Base-by-base conservation (phyloP, 2,888 invertebrate species). In the Limenitis arthemis region DNA sequence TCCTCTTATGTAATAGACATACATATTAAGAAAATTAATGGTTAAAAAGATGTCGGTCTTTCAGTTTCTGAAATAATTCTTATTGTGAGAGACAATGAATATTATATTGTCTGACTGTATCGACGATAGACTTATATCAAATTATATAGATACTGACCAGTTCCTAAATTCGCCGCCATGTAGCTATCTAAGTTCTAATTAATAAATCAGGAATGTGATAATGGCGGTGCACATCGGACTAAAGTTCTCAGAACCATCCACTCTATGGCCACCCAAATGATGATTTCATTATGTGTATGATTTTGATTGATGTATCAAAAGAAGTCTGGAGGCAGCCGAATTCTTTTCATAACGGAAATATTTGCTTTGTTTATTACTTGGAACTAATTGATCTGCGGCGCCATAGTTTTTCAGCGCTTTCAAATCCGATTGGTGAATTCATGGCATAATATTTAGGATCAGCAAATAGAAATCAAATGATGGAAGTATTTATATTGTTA, bases 241-340 rank as follows among this genome's bases (percentile, higher is more conserved):
- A 59, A 61, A 71, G 64, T 85, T 85, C 85, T 77, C 58, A 63
- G 85, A 84, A 84, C 56, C 65, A 67, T 67, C 70, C 74, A 76
- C 76, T 83, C 81, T 83, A 85, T 80, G 85, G 82, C 86, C 86
- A 85, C 85, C 86, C 86, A 84, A 83, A 84, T 85, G 85, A 85
- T 86, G 85, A 83, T 85, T 85, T 85, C 81, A 86, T 86, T 85
- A 86, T 84, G 82, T 73, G 81, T 84, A 85, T 85, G 84, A 85
- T 86, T 85, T 86, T 86, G 86, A 86, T 86, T 85, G 86, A 86
- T 85, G 82, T 71, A 69, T 73, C 79, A 76, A 70, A 86, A 85
- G 79, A 85, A 86, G 77, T 78, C 73, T 68, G 72, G 72, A 70
- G 70, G 66, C 74, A 72, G 74, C 66, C 76, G 75, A 77, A 86